Evolutionary conservation across 2,113 vertebrate species (phyloP).

Genomic region (Pseudorhombus dupliciocellatus): DNA sequence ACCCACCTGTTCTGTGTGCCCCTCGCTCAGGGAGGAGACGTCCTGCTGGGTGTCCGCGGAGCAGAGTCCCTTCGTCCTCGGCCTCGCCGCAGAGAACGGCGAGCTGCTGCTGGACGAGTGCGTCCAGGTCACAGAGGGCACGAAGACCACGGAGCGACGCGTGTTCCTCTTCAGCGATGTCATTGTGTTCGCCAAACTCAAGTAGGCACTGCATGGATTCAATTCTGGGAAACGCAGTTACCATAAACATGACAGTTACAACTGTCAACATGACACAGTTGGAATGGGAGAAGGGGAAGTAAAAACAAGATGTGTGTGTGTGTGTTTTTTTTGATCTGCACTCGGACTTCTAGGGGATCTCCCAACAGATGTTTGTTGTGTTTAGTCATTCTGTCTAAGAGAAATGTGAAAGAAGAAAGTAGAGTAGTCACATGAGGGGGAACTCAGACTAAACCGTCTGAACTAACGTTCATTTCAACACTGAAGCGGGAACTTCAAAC

Average conservation of each 20-base stretch:
- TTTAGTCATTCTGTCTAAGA: background rate
- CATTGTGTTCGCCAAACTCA: conserved; percentile 78
- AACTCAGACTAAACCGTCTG: background rate
- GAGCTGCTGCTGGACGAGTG: conserved; percentile 76
- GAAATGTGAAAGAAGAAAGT: background rate
- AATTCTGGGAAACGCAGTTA: background rate
- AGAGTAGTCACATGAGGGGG: conserved; percentile 19
- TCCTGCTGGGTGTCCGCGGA: conserved; percentile 64
- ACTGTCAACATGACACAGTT: conserved; percentile 2
- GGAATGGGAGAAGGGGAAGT: conserved; percentile 54
- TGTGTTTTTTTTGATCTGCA: conserved; percentile 30
- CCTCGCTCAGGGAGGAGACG: conserved; percentile 72
- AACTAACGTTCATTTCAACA: too few species aligned
- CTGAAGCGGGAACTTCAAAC: too few species aligned
- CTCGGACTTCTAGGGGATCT: conserved; percentile 58
- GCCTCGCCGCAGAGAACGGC: conserved; percentile 70
- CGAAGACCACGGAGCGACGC: conserved; percentile 73
- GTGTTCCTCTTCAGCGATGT: conserved; percentile 79
- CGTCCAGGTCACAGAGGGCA: conserved; percentile 71
- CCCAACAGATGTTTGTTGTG: conserved; percentile 24
- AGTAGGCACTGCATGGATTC: conserved; percentile 56
- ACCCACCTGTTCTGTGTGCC: conserved; percentile 9
- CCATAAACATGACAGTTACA: background rate
- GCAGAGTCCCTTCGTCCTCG: conserved; percentile 80
- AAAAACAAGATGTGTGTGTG: conserved; percentile 20